Base-by-base conservation (phyloP, 2,797 vertebrate genomes). In the Scleropages formosus region DNA sequence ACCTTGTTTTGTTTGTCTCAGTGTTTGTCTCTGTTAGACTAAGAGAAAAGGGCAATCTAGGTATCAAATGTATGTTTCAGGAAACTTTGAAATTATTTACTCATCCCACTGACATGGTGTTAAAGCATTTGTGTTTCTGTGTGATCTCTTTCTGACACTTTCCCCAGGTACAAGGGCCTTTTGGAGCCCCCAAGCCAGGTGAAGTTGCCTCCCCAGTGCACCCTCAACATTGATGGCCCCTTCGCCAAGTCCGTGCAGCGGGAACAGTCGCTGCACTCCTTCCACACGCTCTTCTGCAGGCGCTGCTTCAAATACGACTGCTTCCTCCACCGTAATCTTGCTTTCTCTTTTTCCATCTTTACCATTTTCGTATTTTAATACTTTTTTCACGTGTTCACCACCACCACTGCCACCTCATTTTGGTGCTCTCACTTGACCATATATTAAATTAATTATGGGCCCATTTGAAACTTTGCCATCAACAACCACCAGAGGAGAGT, bases 251-350 rank as follows among this genome's bases (percentile, higher is more conserved):
- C 96, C 0, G 97, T 99, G 79, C 96, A 98, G 90, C 90, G 97
- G 71, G 96, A 98, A 76, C 96, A 99, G 85, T 96, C 96, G 12
- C 88, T 99, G 73, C 97, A 99, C 88, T 99, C 97, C 85, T 99
- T 99, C 90, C 97, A 99, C 89, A 98, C 97, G 0, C 95, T 99
- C 67, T 99, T 99, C 90, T 99, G 97, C 89, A 93, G 95, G 20
- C 96, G 97, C 64, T 99, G 97, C 91, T 99, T 98, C 91, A 99
- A 98, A 85, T 99, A 99, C 20, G 97, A 99, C 93, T 99, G 97
- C 82, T 99, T 98, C 83, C 94, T 99, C 80, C 94, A 95, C 81
- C 94, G 94, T 95, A 90, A 95, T 92, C 47, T 62, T 27, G 22
- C 60, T 18, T 47, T 63, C 10, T 63, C 44, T 66, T 8, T 66